Evolutionary conservation across 2,113 vertebrate species (phyloP).

Genomic region (Scytalopus superciliaris): DNA sequence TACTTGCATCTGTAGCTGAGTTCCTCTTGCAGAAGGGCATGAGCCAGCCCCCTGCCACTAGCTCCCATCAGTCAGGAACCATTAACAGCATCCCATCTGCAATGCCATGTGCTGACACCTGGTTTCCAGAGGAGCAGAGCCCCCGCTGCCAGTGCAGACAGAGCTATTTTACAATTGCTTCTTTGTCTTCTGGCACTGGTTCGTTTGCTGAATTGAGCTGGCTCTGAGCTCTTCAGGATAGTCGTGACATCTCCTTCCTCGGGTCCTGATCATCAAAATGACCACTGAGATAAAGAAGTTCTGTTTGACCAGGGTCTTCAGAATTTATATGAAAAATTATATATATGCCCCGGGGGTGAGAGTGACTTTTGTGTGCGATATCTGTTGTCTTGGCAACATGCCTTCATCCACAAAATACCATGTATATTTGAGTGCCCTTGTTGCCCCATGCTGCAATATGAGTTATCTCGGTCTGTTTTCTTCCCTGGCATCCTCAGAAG

Average conservation of each 20-base stretch:
- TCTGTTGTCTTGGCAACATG: slow-evolving; percentile 2
- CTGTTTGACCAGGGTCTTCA: neutral
- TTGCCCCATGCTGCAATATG: neutral
- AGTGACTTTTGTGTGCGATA: neutral
- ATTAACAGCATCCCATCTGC: neutral
- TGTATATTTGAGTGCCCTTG: neutral
- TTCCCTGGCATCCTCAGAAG: neutral
- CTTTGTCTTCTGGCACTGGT: neutral
- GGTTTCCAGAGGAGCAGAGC: neutral
- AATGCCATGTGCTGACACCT: neutral
- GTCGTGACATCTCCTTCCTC: neutral
- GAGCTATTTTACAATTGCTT: neutral
- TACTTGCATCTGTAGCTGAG: neutral
- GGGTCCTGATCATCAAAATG: neutral
- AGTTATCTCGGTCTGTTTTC: neutral
- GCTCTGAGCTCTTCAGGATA: neutral
- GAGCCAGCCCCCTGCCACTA: neutral
- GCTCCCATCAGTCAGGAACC: neutral
- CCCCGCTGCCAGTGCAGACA: neutral
- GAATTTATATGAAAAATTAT: neutral
- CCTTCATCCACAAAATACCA: neutral
- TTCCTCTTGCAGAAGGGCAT: neutral
- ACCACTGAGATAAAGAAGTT: neutral
- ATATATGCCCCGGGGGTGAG: neutral
- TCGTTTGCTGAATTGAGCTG: neutral